Base-by-base conservation (phyloP, 2,888 invertebrate genomes). In the Rhamphomyia laevipes region DNA sequence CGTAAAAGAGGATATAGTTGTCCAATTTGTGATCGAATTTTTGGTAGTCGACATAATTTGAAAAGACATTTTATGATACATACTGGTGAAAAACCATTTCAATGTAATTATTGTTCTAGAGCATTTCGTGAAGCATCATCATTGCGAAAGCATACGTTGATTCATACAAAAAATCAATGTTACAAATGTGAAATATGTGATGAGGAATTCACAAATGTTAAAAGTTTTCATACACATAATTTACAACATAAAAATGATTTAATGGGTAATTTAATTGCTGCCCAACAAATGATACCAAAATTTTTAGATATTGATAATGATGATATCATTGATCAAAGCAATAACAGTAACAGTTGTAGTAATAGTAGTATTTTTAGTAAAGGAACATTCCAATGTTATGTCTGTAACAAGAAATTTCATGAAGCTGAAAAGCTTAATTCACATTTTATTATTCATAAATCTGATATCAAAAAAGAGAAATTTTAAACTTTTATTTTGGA, bases 41-140 rank as follows among this genome's bases (percentile, higher is more conserved):
- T 69, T 49, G 69, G 69, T 11, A 68, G 67, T 4, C 61, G 68
- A 1, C 69, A 69, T 51, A 69, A 69, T 55, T 61, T 69, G 1
- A 68, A 68, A 46, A 64, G 69, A 1, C 69, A 69, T 51, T 65
- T 65, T 45, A 70, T 69, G 69, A 69, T 70, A 17, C 69, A 69
- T 49, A 70, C 70, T 0, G 69, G 66, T 4, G 70, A 70, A 47
- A 70, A 70, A 46, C 69, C 69, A 0, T 69, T 49, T 50, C 63
- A 61, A 48, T 69, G 69, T 53, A 59, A 56, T 46, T 62, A 64
- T 35, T 69, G 69, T 49, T 63, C 64, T 33, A 67, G 67, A 53
- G 64, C 66, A 0, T 69, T 69, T 43, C 63, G 69, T 1, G 69
- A 69, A 51, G 64, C 66, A 51, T 67, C 67, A 10, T 69, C 69